Conservation (phyloP, 2,113 vertebrate genomes). For the Macroglossus sobrinus region DNA sequence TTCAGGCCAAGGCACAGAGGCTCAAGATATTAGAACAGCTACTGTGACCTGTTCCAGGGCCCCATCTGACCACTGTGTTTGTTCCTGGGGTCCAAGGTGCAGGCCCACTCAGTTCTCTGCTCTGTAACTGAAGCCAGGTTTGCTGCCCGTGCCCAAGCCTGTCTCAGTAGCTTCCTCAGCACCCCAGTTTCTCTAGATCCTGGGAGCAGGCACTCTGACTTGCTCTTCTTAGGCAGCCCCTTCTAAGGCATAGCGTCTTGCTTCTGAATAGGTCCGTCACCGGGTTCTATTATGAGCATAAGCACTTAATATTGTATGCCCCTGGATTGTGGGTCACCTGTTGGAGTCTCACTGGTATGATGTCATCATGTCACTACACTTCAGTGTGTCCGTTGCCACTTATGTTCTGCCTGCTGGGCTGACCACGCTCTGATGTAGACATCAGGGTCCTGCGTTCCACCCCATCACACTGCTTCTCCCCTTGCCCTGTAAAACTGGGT, state of each 20-base stretch:
- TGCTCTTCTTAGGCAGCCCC: neutral
- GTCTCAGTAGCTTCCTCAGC: neutral
- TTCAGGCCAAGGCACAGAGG: neutral
- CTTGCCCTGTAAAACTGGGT: neutral
- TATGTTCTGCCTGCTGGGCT: neutral
- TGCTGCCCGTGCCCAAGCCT: neutral
- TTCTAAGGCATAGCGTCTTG: neutral
- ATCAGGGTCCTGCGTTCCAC: no score
- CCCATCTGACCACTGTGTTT: neutral
- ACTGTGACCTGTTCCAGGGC: neutral
- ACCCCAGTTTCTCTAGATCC: neutral
- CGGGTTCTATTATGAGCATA: neutral
- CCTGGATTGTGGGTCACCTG: neutral
- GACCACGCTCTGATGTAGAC: neutral
- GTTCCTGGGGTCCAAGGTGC: neutral
- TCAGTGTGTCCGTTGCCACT: neutral
- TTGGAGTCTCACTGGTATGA: neutral
- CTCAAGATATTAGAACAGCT: neutral
- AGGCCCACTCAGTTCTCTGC: neutral
- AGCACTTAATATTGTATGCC: neutral
- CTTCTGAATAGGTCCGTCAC: neutral
- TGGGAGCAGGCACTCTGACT: neutral
- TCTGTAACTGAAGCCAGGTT: neutral
- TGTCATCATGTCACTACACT: neutral
- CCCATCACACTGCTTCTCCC: neutral